Base-by-base conservation (phyloP, 2,888 invertebrate species). In the Aleiodes leptofemur region DNA sequence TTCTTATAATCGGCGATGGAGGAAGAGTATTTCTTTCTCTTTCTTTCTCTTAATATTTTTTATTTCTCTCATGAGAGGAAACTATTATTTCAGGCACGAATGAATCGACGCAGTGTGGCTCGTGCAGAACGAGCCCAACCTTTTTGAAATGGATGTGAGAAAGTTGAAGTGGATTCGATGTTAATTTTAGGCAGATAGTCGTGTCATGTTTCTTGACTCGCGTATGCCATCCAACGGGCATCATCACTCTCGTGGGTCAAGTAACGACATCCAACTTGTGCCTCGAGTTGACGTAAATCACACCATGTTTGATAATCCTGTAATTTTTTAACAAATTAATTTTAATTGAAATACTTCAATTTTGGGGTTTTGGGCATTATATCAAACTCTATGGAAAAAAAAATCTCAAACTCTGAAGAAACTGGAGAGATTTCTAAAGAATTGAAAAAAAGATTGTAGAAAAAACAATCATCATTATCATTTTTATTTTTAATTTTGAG, bases 191-290 rank as follows among this genome's bases (percentile, higher is more conserved):
- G 82, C 77, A 83, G 69, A 77, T 82, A 83, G 82, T 82, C 83
- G 79, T 88, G 89, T 89, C 89, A 89, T 87, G 85, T 86, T 9
- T 86, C 82, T 78, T 88, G 85, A 72, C 82, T 79, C 48, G 83
- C 84, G 76, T 90, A 88, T 29, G 91, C 91, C 82, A 93, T 94
- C 97, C 97, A 98, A 81, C 97, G 93, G n/a, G 94, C 94, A 88
- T 98, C 98, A 87, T 98, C 97, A 38, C 96, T 95, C 89, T 97
- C 97, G 82, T 97, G 97, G 7, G 97, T 97, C 80, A 98, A 91
- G 90, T 96, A 98, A 14, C 97, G 93, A 78, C 93, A 92, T 34
- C 95, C 95, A 50, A 96, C 94, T 74, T 87, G 85, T 55, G 91
- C 91, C 91, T 99, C 98, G 72, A 99, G 91, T 83, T 94, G 93